Conservation (phyloP, 2,113 vertebrate species). For the Perca fluviatilis region DNA sequence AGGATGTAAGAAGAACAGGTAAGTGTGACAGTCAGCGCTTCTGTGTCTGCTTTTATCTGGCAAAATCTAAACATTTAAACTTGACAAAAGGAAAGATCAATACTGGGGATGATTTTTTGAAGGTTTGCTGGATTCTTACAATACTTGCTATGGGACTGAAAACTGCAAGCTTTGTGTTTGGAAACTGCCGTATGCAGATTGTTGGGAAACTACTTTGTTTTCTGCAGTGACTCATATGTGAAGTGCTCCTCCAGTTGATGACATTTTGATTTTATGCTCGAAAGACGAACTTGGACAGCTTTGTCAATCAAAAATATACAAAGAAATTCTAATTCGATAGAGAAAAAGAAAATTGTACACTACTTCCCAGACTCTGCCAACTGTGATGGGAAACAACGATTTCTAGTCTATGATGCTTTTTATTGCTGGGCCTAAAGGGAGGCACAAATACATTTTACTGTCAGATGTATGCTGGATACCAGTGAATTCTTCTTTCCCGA, state of each 20-base stretch:
- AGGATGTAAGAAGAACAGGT: slow-evolving; percentile 19
- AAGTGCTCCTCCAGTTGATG: too few species aligned
- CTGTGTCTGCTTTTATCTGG: slow-evolving; percentile 44
- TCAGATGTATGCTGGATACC: not conserved
- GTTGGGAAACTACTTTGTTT: too few species aligned
- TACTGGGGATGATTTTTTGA: not conserved
- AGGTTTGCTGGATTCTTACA: not conserved
- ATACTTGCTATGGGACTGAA: not conserved
- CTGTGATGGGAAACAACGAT: not conserved
- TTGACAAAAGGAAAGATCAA: not conserved
- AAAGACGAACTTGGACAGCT: too few species aligned
- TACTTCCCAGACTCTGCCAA: not conserved
- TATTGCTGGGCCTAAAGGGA: not conserved
- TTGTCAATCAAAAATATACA: too few species aligned
- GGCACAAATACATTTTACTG: not conserved
- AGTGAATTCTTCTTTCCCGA: not conserved
- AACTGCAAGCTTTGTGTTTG: not conserved
- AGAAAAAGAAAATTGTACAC: not conserved
- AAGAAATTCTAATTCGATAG: not conserved
- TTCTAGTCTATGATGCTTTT: not conserved
- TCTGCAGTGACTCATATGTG: too few species aligned
- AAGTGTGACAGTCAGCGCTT: slow-evolving; percentile 31
- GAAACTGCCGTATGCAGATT: too few species aligned
- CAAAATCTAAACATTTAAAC: not conserved
- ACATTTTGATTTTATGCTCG: too few species aligned